Evolutionary conservation across 2,113 vertebrate species (phyloP).

Genomic region (Clupea harengus): DNA sequence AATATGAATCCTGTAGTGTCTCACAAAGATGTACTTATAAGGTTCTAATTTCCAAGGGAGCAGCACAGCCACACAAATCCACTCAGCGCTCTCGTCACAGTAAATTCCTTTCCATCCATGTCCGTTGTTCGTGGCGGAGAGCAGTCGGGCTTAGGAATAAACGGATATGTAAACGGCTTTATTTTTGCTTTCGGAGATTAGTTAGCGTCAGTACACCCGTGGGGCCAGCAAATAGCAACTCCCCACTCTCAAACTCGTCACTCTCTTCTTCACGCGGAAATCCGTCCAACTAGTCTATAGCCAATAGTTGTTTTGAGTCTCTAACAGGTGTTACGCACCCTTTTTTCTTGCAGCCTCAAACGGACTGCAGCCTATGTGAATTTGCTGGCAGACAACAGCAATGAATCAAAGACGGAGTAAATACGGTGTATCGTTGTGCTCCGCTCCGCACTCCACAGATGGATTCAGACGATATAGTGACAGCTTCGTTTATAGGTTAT

Average conservation of each 20-base stretch:
- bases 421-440: not conserved
- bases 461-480: conserved; percentile 14
- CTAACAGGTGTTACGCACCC: conserved; percentile 25
- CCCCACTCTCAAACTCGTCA: conserved; percentile 35
- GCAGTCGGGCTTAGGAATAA: conserved; percentile 66
- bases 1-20: conserved; percentile 23
- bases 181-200: conserved; percentile 60
- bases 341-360: conserved; percentile 12
- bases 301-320: not conserved
- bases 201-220: conserved; percentile 41
- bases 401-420: not conserved
- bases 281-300: not conserved
- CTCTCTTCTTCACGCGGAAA: not conserved
- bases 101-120: conserved; percentile 70
- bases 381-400: not conserved
- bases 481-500: not conserved
- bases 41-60: conserved; percentile 54
- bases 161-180: conserved; percentile 68
- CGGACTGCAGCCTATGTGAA: conserved; percentile 14
- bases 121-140: conserved; percentile 53
- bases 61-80: conserved; percentile 57
- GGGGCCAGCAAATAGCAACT: conserved; percentile 29
- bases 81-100: conserved; percentile 56
- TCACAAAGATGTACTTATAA: not conserved
- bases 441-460: not conserved